These are phyloP conservation scores for Epicauta chinensis DNA, from an alignment of 1,140 invertebrate genomes.

Conservation along the genomic window DNA sequence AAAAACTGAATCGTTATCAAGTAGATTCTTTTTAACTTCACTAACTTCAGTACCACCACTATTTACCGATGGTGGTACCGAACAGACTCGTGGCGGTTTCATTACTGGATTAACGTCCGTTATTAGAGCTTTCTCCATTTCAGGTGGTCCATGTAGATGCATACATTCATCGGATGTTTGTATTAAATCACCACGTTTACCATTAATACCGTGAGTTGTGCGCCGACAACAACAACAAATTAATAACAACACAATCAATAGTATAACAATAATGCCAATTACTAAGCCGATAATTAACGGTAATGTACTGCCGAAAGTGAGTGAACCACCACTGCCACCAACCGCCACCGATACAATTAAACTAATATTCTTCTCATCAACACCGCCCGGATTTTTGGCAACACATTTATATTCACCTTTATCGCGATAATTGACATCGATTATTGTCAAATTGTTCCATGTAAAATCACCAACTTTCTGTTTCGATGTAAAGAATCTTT, in stretches of 20 bases:
- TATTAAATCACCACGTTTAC: slow-evolving; percentile 44
- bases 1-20: slow-evolving; percentile 53
- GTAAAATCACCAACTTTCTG: slow-evolving; percentile 43
- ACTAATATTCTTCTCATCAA: slow-evolving; percentile 66
- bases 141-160: slow-evolving; percentile 53
- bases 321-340: slow-evolving; percentile 44
- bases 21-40: slow-evolving; percentile 68
- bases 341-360: slow-evolving; percentile 49
- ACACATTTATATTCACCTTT: slow-evolving; percentile 83
- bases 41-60: slow-evolving; percentile 67
- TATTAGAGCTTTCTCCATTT: slow-evolving; percentile 74
- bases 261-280: slow-evolving; percentile 47
- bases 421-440: slow-evolving; percentile 63
- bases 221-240: slow-evolving; percentile 62
- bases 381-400: slow-evolving; percentile 78
- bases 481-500: slow-evolving; percentile 47
- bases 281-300: slow-evolving; percentile 45
- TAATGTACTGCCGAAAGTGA: slow-evolving; percentile 30
- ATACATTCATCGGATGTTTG: slow-evolving; percentile 53
- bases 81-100: slow-evolving; percentile 67
- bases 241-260: slow-evolving; percentile 56
- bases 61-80: slow-evolving; percentile 59
- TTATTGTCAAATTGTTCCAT: slow-evolving; percentile 75
- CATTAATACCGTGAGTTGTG: slow-evolving; percentile 35
- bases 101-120: slow-evolving; percentile 75